These are phyloP conservation scores for Cyanoliseus patagonus DNA, from an alignment of 2,113 vertebrate genomes.

Conservation along the genomic window DNA sequence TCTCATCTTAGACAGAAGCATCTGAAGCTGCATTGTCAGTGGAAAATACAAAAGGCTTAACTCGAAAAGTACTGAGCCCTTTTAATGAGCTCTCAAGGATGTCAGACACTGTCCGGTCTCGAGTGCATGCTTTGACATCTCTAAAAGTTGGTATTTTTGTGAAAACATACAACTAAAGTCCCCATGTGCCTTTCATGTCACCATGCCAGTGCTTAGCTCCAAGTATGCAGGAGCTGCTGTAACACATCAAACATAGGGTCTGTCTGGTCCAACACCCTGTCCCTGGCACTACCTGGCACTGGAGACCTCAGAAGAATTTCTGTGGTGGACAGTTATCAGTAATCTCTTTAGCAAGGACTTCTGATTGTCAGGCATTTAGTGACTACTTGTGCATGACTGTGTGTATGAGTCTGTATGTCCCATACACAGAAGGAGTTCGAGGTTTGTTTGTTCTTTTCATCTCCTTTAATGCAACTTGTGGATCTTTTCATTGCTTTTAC, in stretches of 20 bases:
- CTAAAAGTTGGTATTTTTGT: background rate
- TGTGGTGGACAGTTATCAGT: background rate
- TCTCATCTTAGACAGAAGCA: background rate
- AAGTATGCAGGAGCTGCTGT: background rate
- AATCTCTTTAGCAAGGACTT: background rate
- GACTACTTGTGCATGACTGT: background rate
- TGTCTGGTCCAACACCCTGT: background rate
- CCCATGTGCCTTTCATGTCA: background rate
- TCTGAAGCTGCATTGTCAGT: background rate
- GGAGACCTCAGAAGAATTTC: background rate
- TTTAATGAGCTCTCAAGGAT: background rate
- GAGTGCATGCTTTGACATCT: background rate
- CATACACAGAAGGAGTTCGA: background rate
- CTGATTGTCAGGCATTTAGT: background rate
- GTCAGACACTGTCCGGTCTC: background rate
- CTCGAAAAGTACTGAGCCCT: background rate
- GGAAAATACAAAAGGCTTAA: background rate
- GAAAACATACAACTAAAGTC: background rate
- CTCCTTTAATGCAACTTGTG: background rate
- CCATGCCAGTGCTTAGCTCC: background rate
- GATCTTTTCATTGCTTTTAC: background rate
- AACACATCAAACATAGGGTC: background rate
- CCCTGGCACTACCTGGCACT: background rate
- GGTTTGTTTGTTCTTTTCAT: background rate
- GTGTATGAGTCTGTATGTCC: rapidly evolving